A percentile compares a stretch with the other conserved stretches of the same genome.
phyloP scores from a whole-genome alignment of 30 jellyfish, hydroid and myxozoan species.

The Aurelia coerulea region DNA sequence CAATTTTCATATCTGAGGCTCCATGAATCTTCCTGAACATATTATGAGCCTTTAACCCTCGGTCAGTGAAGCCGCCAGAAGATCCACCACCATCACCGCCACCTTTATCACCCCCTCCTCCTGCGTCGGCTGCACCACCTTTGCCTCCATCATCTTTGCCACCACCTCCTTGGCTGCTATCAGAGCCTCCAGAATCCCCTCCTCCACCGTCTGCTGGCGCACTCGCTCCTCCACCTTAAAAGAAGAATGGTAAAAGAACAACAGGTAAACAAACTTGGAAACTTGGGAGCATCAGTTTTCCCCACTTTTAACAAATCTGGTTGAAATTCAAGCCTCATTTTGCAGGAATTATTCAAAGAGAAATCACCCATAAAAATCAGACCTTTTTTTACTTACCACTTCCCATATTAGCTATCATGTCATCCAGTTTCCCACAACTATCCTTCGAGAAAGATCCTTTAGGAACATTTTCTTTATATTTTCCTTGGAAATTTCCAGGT shows the following conservation, averaged over 20 bases:
- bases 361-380: too few relatives aligned
- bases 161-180: conserved; percentile 64
- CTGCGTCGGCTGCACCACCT: too few relatives aligned
- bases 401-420: conserved; percentile 45
- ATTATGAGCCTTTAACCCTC: conserved; percentile 74
- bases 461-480: conserved; percentile 81
- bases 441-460: conserved; percentile 73
- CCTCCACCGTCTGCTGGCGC: conserved; percentile 24
- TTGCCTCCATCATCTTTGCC: neutral
- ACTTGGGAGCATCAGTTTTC: too few relatives aligned
- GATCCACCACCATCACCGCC: neutral
- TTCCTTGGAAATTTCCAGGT: conserved; percentile 83
- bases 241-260: too few relatives aligned
- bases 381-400: neutral
- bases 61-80: conserved; percentile 11
- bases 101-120: too few relatives aligned
- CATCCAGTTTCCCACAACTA: conserved; percentile 53
- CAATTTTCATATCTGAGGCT: conserved; percentile 41
- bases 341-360: too few relatives aligned
- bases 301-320: too few relatives aligned
- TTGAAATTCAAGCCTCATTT: too few relatives aligned
- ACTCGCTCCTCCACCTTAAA: neutral
- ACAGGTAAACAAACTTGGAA: too few relatives aligned
- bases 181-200: conserved; percentile 8
- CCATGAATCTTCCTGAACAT: conserved; percentile 78